Evolutionary conservation across 37 sponge, comb jelly and placozoan species (phyloP).

Genomic region (Theonella swinhoei): DNA sequence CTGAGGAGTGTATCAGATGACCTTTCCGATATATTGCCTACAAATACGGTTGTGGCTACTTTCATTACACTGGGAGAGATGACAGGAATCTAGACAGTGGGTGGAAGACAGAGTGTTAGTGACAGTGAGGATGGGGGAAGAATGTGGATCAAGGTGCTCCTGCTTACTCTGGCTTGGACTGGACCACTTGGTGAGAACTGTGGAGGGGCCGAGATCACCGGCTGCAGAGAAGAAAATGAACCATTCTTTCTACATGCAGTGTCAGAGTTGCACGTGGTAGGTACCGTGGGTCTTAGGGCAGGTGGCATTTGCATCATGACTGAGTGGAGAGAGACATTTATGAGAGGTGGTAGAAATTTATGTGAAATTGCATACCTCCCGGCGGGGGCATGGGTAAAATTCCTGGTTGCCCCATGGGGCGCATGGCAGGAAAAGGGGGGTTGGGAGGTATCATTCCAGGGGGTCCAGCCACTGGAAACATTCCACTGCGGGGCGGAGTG

Average conservation of each 20-base stretch:
- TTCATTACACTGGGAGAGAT: conserved; percentile 65
- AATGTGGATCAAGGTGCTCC: no score
- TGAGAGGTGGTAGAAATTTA: neutral
- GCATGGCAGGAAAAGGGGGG: neutral
- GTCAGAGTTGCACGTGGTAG: neutral
- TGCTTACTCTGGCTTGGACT: neutral
- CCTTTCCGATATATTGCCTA: conserved; percentile 95
- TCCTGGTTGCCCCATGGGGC: conserved; percentile 7
- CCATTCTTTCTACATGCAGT: no score
- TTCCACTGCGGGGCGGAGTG: neutral
- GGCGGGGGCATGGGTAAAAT: neutral
- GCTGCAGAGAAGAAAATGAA: neutral
- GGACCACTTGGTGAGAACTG: neutral
- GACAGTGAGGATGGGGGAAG: neutral
- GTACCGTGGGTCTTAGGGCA: neutral
- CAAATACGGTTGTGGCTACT: conserved; percentile 92
- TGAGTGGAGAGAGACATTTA: neutral
- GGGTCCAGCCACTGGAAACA: neutral
- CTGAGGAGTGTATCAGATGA: conserved; percentile 89
- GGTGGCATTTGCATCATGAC: neutral
- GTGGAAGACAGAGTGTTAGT: neutral
- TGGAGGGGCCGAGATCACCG: neutral
- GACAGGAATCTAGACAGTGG: conserved; percentile 29
- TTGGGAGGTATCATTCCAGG: neutral
- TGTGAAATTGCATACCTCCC: neutral